Percentiles rank a stretch among this genome's conserved stretches.
Conservation (phyloP, 2,113 vertebrate genomes). For the Notechis scutatus region DNA sequence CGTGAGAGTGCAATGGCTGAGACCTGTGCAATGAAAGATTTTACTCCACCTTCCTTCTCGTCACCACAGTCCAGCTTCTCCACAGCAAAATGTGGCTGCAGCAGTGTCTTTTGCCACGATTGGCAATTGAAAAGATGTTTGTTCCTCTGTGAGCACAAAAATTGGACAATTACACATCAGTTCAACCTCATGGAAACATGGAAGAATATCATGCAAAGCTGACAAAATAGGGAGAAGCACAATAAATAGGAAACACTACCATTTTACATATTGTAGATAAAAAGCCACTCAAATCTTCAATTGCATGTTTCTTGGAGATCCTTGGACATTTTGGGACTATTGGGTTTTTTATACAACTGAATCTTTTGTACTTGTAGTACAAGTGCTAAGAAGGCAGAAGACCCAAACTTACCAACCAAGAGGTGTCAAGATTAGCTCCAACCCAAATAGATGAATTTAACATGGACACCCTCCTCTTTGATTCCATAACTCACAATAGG, state of each 20-base stretch:
- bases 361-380: neutral
- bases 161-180: neutral
- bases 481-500: neutral
- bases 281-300: neutral
- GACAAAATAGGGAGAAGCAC: neutral
- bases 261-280: neutral
- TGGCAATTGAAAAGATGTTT: neutral
- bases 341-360: neutral
- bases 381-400: neutral
- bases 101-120: neutral
- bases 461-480: no score
- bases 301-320: neutral
- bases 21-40: neutral
- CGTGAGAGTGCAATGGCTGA: neutral
- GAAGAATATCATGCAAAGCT: neutral
- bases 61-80: neutral
- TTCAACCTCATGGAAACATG: neutral
- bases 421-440: neutral
- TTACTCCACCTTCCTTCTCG: neutral
- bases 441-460: neutral
- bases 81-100: neutral
- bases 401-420: neutral
- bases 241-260: neutral
- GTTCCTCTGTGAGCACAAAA: neutral
- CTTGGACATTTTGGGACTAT: neutral